Base-by-base conservation (phyloP, 1,140 invertebrate species). In the Penaeus chinensis region DNA sequence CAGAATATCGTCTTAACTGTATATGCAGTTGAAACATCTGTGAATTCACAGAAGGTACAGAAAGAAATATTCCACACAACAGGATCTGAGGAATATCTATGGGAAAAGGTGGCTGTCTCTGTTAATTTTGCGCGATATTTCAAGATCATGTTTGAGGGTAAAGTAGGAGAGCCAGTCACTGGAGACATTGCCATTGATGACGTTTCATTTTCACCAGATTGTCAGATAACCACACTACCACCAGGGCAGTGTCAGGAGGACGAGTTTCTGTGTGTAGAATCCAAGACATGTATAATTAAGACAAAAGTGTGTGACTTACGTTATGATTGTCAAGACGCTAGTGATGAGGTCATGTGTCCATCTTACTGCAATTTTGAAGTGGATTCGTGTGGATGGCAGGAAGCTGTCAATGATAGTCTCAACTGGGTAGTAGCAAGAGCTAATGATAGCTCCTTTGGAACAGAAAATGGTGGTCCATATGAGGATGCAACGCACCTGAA, bases 101-200 rank as follows among this genome's bases (percentile, higher is more conserved):
- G 87, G 87, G n/a, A 24, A 32, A 84, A 74, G 61, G 82, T 32
- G 16, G 27, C 47, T 84, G 65, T 62, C 20, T 42, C 74, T 18
- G 65, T 88, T 8, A 62, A 24, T 3, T 84, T 47, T 88, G 24
- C 87, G 69, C 79, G 87, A 84, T 84, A 84, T 47, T 88, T 84
- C 63, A 84, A 80, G 27, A 88, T 88, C 32, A 60, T 84, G 62
- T 22, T 84, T 10, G 87, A 84, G 42, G 87, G 82, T 4, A 84
- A 69, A 20, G 76, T 80, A 16, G 79, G 79, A 11, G 47, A 82
- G 32, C 54, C 60, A 62, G 24, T 62, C 27, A 32, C 4, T 63
- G 87, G 82, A 62, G 87, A 84, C 32, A 84, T 88, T 32, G 82
- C 87, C 20, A 47, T 88, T 60, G 87, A 88, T 84, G 87, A 88